Conservation (phyloP, 2,797 vertebrate species). For the Petrocephalus schoutedeni region DNA sequence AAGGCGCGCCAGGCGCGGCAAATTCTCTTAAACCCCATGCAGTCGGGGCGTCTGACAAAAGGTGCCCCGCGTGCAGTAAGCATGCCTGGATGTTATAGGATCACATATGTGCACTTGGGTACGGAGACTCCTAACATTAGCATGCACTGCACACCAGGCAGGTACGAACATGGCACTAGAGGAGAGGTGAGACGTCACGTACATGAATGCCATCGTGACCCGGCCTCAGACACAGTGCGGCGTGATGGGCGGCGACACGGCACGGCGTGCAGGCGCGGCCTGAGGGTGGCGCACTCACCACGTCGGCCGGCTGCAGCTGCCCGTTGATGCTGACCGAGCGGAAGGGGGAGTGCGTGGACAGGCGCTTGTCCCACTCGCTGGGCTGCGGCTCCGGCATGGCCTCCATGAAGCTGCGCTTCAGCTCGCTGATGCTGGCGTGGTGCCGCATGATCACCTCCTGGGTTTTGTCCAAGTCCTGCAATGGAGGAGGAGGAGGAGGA, state of each 20-base stretch:
- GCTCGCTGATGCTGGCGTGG: slow-evolving; percentile 86
- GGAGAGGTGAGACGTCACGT: neutral
- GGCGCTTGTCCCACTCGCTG: slow-evolving; percentile 94
- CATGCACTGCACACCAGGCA: slow-evolving; percentile 1
- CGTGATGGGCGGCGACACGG: neutral
- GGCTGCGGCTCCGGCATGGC: slow-evolving; percentile 74
- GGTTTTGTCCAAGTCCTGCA: slow-evolving; percentile 82
- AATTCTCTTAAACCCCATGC: neutral
- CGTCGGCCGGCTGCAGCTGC: slow-evolving; percentile 75
- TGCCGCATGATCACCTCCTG: slow-evolving; percentile 86
- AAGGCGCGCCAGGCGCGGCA: neutral
- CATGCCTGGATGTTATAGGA: neutral
- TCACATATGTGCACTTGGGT: neutral
- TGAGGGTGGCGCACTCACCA: slow-evolving; percentile 68
- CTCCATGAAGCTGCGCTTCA: slow-evolving; percentile 96
- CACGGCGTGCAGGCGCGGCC: neutral
- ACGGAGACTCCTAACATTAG: neutral
- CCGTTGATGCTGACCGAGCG: slow-evolving; percentile 71
- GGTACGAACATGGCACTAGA: neutral
- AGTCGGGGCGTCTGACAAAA: neutral
- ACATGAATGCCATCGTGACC: neutral
- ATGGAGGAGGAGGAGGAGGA: neutral
- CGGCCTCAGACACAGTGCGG: neutral
- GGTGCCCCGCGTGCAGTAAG: neutral
- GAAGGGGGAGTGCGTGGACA: slow-evolving; percentile 89